These are phyloP conservation scores for Etia nguti DNA, from an alignment of 2,113 vertebrate genomes.

Conservation along the genomic window DNA sequence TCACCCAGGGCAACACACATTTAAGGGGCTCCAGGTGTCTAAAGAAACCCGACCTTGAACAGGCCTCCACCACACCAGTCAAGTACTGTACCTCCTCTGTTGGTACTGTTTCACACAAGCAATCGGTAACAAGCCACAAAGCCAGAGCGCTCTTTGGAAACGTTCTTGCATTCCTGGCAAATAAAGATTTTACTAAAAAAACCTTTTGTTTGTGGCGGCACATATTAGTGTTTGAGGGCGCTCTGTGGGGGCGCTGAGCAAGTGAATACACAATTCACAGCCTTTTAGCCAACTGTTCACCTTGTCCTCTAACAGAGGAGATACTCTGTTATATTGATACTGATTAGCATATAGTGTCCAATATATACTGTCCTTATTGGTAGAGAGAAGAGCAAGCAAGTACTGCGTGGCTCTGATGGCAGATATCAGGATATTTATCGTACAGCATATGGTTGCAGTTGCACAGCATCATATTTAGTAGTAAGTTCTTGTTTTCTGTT, in stretches of 20 bases:
- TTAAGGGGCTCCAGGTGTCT: slow-evolving; percentile 57
- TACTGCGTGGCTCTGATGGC: neutral
- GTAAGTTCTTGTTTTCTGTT: neutral
- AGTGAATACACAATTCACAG: neutral
- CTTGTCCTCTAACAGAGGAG: neutral
- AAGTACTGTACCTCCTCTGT: slow-evolving; percentile 2
- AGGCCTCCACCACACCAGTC: neutral
- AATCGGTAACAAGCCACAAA: neutral
- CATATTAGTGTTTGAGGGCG: neutral
- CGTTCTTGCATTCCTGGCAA: neutral
- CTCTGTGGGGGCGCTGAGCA: neutral
- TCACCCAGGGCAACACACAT: slow-evolving; percentile 61
- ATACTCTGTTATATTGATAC: neutral
- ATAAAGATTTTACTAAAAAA: neutral
- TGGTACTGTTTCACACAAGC: slow-evolving; percentile 9
- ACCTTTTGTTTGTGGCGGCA: neutral
- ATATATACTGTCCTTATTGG: neutral
- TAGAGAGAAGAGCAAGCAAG: neutral
- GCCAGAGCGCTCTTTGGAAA: neutral
- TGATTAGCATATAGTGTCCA: neutral
- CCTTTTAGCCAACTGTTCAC: neutral
- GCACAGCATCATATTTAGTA: neutral
- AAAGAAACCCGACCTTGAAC: slow-evolving; percentile 55
- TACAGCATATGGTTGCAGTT: neutral
- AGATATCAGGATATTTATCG: neutral